Evolutionary conservation across 1,140 invertebrate genomes (phyloP), one percentile per base, ranked within the genome.

Genomic region (Drosophila santomea): DNA sequence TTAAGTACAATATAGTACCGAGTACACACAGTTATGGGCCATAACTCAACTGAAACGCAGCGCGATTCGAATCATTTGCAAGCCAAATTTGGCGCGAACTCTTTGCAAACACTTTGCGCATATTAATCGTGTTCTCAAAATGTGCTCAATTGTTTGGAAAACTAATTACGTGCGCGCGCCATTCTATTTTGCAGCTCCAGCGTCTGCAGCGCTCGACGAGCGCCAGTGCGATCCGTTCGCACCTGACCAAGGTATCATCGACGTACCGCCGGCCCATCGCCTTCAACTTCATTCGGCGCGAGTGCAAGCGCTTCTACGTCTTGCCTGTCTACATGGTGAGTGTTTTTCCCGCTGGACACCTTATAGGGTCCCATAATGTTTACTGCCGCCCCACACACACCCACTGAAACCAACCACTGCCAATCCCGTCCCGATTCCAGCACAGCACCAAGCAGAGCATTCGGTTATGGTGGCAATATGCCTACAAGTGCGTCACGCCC

Each of bases 301-400:
- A 89, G 59, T 89, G 84, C 74, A 78, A 75, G 50, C 84, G 84
- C 1, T 88, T 83, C 56, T 89, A 89, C 77, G 85, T 89, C 7
- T 54, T 89, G 62, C 84, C 84, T 56, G 68, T 89, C 56, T 89
- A 89, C 51, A 89, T 89, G 84, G 84, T 89, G 66, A 89, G 84
- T 80, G 47, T 74, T 38, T 52, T 59, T 44, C 47, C 48, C 39
- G 39, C 5, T 23, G 38, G 20, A 57, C 43, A 62, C 35, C 25
- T 25, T 62, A 68, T 81, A 82, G 61, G 64, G 63, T 48, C 38
- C 66, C 28, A 67, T 81, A 77, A 69, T 67, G 67, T 59, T 66
- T 84, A 32, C 32, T 57, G 76, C 54, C 28, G 6, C 11, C 38
- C 41, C 12, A 5, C 14, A 47, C 41, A 48, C 35, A 15, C 28